Base-by-base conservation (phyloP, 2,113 vertebrate species). In the Lontra canadensis region DNA sequence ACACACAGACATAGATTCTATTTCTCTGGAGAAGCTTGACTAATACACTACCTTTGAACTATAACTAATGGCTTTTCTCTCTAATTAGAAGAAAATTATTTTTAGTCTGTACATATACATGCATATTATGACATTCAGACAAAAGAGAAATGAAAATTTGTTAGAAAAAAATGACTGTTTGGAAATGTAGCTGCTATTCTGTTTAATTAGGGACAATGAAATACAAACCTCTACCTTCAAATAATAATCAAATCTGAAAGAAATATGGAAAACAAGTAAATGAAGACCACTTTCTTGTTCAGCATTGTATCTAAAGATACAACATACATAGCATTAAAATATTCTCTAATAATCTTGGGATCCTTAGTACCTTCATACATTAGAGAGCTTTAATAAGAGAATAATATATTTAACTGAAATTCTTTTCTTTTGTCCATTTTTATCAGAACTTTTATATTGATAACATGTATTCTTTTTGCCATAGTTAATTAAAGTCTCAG, bases 401-500 rank as follows among this genome's bases (percentile, higher is more conserved):
- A 84, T 39, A 34, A 71, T 36, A 92, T 7, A 82, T 36, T 95
- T 81, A 73, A 78, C 55, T 59, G 65, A 85, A 90, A 94, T 76
- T 69, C 3, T 18, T 93, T 96, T 82, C 26, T 84, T 95, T 90
- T 81, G 63, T 59, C 55, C 76, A 96, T 59, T 96, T 96, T 90
- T 92, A 92, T 93, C 34, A 63, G 44, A 95, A 82, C 1, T 18
- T 89, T 80, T 87, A 71, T 15, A 76, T 34, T 90, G 57, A 84
- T 59, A 79, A 47, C 34, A 94, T 81, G 21, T 63, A 3, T 15
- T 92, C 21, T 47, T 78, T 94, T 59, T 61, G n/a, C 88, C 44
- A 61, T 88, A 88, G 97, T 96, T 92, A 90, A 88, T 82, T 97
- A 85, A 95, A 93, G 55, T 89, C 15, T 42, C 23, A 86, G 69